phyloP scores from a whole-genome alignment of 2,888 invertebrate genomes.

The Poecilus cupreus region DNA sequence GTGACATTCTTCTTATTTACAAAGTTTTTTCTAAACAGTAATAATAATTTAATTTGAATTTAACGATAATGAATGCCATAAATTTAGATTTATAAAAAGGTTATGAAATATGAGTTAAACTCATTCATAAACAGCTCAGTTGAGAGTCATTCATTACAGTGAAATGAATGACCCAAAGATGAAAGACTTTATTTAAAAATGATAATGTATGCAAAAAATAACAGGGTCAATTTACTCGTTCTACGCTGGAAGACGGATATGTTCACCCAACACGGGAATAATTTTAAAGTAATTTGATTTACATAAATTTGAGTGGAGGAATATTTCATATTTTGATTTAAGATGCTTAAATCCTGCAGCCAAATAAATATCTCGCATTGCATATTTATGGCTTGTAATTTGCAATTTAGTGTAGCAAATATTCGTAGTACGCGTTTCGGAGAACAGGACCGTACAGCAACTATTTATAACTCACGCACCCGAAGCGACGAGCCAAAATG shows the following conservation, averaged over 20 bases:
- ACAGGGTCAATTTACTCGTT: slow-evolving; percentile 3
- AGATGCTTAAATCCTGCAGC: slow-evolving; percentile 29
- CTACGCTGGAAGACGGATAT: slow-evolving; percentile 9
- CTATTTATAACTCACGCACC: slow-evolving; percentile 48
- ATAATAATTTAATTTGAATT: neutral
- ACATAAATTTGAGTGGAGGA: slow-evolving; percentile 39
- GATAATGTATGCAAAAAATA: slow-evolving; percentile 35
- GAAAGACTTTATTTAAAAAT: slow-evolving; percentile 8
- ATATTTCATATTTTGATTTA: slow-evolving; percentile 42
- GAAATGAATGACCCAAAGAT: slow-evolving; percentile 30
- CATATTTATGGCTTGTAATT: slow-evolving; percentile 54
- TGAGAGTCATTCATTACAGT: neutral
- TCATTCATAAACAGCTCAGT: neutral
- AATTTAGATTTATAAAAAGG: neutral
- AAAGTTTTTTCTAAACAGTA: neutral
- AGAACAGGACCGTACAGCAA: slow-evolving; percentile 44
- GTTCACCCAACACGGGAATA: slow-evolving; percentile 4
- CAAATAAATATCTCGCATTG: slow-evolving; percentile 52
- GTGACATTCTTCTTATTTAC: too few species aligned
- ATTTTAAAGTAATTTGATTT: slow-evolving; percentile 42
- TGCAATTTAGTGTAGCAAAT: slow-evolving; percentile 56
- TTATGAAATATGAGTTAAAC: slow-evolving; percentile 9
- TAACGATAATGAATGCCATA: neutral
- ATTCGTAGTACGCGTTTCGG: slow-evolving; percentile 10
- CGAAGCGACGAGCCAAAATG: slow-evolving; percentile 42